Conservation (phyloP, 2,113 vertebrate species). For the Pteronura brasiliensis region DNA sequence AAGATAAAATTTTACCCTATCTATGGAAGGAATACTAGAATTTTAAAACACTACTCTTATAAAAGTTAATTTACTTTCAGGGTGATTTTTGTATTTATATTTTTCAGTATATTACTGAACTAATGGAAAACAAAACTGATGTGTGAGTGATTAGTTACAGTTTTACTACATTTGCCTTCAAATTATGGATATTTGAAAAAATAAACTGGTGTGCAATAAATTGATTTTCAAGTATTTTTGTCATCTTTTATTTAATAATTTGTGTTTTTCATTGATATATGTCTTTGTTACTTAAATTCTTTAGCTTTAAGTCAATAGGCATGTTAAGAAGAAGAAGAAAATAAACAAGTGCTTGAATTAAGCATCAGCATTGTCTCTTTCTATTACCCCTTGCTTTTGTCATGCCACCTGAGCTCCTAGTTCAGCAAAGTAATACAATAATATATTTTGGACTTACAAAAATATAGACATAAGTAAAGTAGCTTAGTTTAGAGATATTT, state of each 20-base stretch:
- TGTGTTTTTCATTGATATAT: constrained; percentile 3
- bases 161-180: neutral
- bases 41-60: neutral
- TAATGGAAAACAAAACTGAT: neutral
- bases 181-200: neutral
- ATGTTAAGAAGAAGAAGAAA: neutral
- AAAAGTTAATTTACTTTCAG: neutral
- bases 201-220: neutral
- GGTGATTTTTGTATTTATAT: neutral
- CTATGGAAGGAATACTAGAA: neutral
- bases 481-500: constrained; percentile 22
- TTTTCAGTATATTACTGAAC: neutral
- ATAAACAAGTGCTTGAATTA: constrained; percentile 9
- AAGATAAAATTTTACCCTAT: neutral
- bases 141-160: neutral
- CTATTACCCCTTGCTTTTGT: constrained; percentile 26
- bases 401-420: neutral
- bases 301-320: neutral
- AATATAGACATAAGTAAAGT: constrained; percentile 24
- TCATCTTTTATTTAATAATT: constrained; percentile 8
- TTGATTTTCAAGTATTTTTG: neutral
- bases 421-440: constrained; percentile 26
- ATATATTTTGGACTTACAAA: neutral
- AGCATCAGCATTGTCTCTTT: constrained; percentile 29
- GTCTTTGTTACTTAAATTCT: neutral